Evolutionary conservation across 1,140 invertebrate species (phyloP).

Genomic region (Chionoecetes opilio): DNA sequence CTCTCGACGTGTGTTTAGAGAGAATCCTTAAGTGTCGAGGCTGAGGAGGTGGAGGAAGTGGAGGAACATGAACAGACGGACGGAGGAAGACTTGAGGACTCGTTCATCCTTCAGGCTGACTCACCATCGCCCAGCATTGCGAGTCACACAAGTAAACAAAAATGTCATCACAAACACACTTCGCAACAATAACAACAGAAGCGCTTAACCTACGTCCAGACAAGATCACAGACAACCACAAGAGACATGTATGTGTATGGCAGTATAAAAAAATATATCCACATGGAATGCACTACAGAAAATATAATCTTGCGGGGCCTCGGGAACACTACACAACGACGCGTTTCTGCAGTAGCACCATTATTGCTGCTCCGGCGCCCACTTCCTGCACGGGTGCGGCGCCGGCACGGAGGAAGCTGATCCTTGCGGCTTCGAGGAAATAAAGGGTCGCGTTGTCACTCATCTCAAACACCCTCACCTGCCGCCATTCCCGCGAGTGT

Average conservation of each 20-base stretch:
- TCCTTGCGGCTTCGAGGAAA: not conserved
- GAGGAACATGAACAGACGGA: not conserved
- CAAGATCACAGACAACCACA: slow-evolving; percentile 61
- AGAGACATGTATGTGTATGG: slow-evolving; percentile 39
- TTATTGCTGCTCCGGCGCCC: not conserved
- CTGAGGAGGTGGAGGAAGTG: not conserved
- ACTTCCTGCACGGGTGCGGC: not conserved
- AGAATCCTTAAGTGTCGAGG: not conserved
- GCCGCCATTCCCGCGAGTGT: not conserved
- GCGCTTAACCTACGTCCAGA: slow-evolving; percentile 50
- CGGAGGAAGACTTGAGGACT: not conserved
- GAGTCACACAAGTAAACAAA: not conserved
- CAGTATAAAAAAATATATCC: slow-evolving; percentile 61
- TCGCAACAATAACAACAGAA: slow-evolving; percentile 58
- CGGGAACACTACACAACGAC: slow-evolving; percentile 3
- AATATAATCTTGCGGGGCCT: slow-evolving; percentile 15
- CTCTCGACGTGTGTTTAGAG: not conserved
- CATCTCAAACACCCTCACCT: not conserved
- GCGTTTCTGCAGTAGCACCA: slow-evolving; percentile 16
- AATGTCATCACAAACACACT: not conserved
- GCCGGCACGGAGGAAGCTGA: not conserved
- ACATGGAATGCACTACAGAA: slow-evolving; percentile 7
- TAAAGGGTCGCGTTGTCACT: not conserved
- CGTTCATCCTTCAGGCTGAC: not conserved
- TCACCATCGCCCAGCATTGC: not conserved